Evolutionary conservation across 2,797 vertebrate species (phyloP).

Genomic region (Xyrichtys novacula): DNA sequence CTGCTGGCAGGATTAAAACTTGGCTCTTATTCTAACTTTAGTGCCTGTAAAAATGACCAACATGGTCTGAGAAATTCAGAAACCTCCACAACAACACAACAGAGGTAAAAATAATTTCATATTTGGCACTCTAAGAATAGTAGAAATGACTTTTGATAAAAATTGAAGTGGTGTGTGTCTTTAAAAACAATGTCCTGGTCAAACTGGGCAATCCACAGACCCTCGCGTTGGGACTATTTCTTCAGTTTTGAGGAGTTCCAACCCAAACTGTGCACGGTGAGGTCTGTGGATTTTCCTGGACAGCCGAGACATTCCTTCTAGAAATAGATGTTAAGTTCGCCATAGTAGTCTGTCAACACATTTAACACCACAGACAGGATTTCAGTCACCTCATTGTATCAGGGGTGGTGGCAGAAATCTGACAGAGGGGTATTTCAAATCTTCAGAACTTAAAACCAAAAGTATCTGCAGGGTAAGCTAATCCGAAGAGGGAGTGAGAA

Average conservation of each 20-base stretch:
- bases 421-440: slow-evolving; percentile 57
- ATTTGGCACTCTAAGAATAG: too few relatives aligned
- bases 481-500: slow-evolving; percentile 1
- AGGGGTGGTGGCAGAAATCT: slow-evolving; percentile 42
- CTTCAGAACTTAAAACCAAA: slow-evolving; percentile 56
- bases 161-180: too few relatives aligned
- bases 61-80: too few relatives aligned
- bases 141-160: too few relatives aligned
- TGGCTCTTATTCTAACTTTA: too few relatives aligned
- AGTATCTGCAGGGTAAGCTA: slow-evolving; percentile 53
- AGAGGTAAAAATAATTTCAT: too few relatives aligned
- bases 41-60: too few relatives aligned
- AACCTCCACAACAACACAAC: too few relatives aligned
- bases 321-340: slow-evolving; percentile 57
- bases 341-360: slow-evolving; percentile 62
- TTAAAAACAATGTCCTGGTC: too few relatives aligned
- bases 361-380: slow-evolving; percentile 50
- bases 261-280: slow-evolving; percentile 30
- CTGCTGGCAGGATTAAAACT: too few relatives aligned
- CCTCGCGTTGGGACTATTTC: too few relatives aligned
- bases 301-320: slow-evolving; percentile 43
- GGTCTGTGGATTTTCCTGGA: slow-evolving; percentile 46
- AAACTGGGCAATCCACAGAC: slow-evolving; percentile 57
- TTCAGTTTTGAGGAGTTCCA: too few relatives aligned
- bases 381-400: slow-evolving; percentile 49